Evolutionary conservation across 2,888 invertebrate genomes (phyloP), one percentile per base, ranked within the genome.

Genomic region (Orthosia gothica): DNA sequence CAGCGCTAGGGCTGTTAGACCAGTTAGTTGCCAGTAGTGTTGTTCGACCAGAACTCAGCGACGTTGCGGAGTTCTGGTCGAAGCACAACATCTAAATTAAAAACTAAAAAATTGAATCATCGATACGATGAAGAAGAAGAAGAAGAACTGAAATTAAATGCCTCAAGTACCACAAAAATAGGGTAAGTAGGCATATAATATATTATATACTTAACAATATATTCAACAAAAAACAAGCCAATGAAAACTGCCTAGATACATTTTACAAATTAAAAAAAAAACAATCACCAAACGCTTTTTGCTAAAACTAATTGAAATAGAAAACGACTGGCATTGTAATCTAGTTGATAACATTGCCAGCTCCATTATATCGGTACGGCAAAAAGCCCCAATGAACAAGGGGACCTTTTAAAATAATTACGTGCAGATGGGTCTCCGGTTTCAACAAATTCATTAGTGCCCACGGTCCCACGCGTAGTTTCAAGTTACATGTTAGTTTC

Each of bases 391-490:
- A 11, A 50, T 50, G 62, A 69, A 73, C 58, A 57, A 26, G 32
- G 20, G 61, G 62, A 59, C 83, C 77, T 85, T 78, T 73, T 70
- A 84, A 73, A 73, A 82, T 76, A 82, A 83, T 85, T 72, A 78
- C 61, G 61, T 47, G 55, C 71, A 78, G 73, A 75, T 74, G 81
- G 32, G 71, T 23, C 74, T 85, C 63, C 66, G 55, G 63, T 70
- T 81, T 61, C 63, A 55, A 76, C 81, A 52, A 64, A 70, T 71
- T 81, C 73, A 81, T 72, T 68, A 68, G 67, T 57, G 18, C 23
- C 11, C 16, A 26, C 20, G 5, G 32, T 15, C 61, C 71, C 58
- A 49, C 61, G 70, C 18, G 61, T 49, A 57, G 67, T 63, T 71
- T 81, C 57, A 74, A 69, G 75, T 83, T 63, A 67, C 15, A 47